Base-by-base conservation (phyloP, 1,140 invertebrate species). In the Zaprionus davidi region DNA sequence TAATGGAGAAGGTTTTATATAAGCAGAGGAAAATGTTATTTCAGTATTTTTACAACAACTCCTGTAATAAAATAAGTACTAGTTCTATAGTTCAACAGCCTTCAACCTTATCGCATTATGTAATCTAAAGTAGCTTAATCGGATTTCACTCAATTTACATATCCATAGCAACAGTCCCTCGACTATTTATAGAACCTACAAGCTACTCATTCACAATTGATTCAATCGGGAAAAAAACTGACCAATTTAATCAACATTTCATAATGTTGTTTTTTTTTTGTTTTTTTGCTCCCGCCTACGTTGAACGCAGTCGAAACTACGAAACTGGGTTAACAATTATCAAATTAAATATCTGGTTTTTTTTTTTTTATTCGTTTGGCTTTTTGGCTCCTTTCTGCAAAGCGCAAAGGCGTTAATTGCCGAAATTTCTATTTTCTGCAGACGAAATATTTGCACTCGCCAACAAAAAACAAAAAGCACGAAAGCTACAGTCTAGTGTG, bases 271-370 rank as follows among this genome's bases (percentile, higher is more conserved):
- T n/a, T 17, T 13, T 51, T 63, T 26, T 22, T 22, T 22, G 1
- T 22, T 53, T 62, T 44, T 28, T 3, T 9, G 1, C 36, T 26
- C 4, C 26, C 31, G 17, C 71, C 64, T 22, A 59, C 55, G 38
- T 24, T 22, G 17, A 20, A 56, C 9, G 11, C 38, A 5, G 22
- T 58, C 49, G 4, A 51, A 56, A 22, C 36, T 31, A 49, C 15
- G 31, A 79, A 79, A 79, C 74, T 79, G 44, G 78, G 78, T 79
- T 79, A 79, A 77, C 59, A 76, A 76, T 69, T 59, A 59, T 60
- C 20, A 53, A 20, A 49, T 55, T 57, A 49, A 55, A 24, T 34
- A 44, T 74, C 36, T 36, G 15, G 13, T 28, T 12, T 49, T 36
- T 17, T 1, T 59, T 22, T 49, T 24, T 15, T 28, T 17, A 1